These are phyloP conservation scores for Hydropotes inermis DNA, from an alignment of 2,113 vertebrate species.

Conservation along the genomic window DNA sequence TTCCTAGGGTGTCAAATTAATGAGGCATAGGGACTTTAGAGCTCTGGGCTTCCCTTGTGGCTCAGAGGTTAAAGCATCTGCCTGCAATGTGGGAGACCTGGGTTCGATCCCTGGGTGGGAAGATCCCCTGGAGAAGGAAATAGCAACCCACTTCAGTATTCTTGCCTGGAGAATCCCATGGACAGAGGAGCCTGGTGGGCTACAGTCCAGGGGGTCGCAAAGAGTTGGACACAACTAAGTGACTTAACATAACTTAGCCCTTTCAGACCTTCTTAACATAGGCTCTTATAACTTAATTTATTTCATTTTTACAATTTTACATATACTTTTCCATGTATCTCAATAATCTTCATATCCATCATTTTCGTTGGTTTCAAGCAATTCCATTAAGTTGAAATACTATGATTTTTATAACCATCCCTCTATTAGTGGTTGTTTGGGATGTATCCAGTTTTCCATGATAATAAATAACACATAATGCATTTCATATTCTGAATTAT, in stretches of 20 bases:
- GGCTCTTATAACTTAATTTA: background rate
- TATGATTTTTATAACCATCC: background rate
- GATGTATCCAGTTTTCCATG: conserved; percentile 30
- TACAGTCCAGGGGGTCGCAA: no score
- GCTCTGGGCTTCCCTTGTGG: background rate
- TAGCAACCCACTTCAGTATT: no score
- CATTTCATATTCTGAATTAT: conserved; percentile 35
- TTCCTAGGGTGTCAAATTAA: background rate
- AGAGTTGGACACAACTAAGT: no score
- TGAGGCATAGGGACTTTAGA: background rate
- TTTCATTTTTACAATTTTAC: background rate
- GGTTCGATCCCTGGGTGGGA: no score
- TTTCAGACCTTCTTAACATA: background rate
- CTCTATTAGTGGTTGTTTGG: conserved; percentile 26
- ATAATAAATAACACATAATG: conserved; percentile 51
- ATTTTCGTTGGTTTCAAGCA: background rate
- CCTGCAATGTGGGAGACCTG: no score
- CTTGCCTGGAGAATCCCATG: no score
- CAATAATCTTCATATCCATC: background rate
- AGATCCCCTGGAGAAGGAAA: no score
- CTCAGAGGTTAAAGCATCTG: no score
- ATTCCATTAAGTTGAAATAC: conserved; percentile 36
- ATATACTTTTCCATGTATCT: background rate
- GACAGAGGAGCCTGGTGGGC: no score
- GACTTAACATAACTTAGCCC: background rate